phyloP scores from a whole-genome alignment of 2,113 vertebrate species.

The Cryptomyrus ogoouensis region DNA sequence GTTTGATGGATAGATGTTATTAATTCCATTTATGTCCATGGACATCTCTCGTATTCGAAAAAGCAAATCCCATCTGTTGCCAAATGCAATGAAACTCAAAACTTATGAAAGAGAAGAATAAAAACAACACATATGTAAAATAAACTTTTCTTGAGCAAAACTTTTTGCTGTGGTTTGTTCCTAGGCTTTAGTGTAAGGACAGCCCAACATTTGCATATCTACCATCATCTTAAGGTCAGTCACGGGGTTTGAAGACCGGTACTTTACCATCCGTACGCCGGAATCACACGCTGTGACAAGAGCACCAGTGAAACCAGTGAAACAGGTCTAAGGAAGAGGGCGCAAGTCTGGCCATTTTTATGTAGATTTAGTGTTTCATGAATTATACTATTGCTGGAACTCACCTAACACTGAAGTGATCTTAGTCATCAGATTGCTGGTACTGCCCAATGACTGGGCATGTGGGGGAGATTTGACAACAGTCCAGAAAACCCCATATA shows the following conservation, averaged over 20 bases:
- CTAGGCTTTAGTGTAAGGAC: not conserved
- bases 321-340: not conserved
- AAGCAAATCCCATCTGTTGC: constrained; percentile 16
- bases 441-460: not conserved
- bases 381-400: constrained; percentile 7
- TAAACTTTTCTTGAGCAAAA: not conserved
- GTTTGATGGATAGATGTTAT: constrained; percentile 50
- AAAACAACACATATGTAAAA: not conserved
- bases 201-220: not conserved
- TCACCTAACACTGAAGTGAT: not conserved
- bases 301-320: not conserved
- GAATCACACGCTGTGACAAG: not conserved
- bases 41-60: constrained; percentile 12
- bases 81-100: constrained; percentile 2
- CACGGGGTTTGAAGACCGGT: not conserved
- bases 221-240: not conserved
- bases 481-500: constrained; percentile 8
- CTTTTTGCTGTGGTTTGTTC: not conserved
- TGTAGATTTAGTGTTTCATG: not conserved
- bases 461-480: not conserved
- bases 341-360: not conserved
- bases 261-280: not conserved
- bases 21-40: constrained; percentile 36
- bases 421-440: constrained; percentile 22
- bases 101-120: not conserved